These are phyloP conservation scores for Australoheros facetus DNA, from an alignment of 2,797 vertebrate genomes.

Conservation along the genomic window DNA sequence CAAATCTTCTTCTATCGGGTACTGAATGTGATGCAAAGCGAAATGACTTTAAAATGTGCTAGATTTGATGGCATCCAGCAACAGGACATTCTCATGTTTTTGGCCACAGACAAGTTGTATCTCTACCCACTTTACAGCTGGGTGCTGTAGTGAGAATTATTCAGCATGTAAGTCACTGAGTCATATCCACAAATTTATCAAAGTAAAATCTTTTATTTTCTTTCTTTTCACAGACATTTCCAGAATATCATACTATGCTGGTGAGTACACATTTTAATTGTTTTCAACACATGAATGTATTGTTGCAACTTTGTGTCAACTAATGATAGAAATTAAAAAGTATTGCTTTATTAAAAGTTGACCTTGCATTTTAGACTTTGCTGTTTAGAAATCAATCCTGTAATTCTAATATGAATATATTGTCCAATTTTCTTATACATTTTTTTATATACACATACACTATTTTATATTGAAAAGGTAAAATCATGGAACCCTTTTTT, in stretches of 20 bases:
- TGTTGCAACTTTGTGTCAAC: not conserved
- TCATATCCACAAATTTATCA: not conserved
- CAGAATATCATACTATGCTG: constrained; percentile 82
- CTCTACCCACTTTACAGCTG: not conserved
- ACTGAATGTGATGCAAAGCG: not conserved
- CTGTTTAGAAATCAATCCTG: not conserved
- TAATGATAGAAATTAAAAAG: not conserved
- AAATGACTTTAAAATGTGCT: not conserved
- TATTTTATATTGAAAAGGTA: not conserved
- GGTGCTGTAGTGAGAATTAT: not conserved
- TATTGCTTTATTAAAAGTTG: too few species aligned
- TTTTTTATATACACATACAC: not conserved
- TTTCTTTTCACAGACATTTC: constrained; percentile 82
- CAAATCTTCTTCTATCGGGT: not conserved
- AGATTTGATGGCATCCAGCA: not conserved
- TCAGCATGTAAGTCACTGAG: not conserved
- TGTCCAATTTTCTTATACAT: not conserved
- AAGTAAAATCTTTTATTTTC: constrained; percentile 20
- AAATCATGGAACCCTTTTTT: not conserved
- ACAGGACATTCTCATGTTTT: not conserved
- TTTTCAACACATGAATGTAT: not conserved
- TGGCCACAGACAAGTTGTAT: not conserved
- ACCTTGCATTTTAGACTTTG: not conserved
- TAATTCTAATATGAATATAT: not conserved
- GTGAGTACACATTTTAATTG: constrained; percentile 72